Percentiles rank a stretch among this genome's conserved stretches.
Evolutionary conservation across 37 sponge, comb jelly and placozoan species (phyloP).

Genomic region (Agelas oroides): DNA sequence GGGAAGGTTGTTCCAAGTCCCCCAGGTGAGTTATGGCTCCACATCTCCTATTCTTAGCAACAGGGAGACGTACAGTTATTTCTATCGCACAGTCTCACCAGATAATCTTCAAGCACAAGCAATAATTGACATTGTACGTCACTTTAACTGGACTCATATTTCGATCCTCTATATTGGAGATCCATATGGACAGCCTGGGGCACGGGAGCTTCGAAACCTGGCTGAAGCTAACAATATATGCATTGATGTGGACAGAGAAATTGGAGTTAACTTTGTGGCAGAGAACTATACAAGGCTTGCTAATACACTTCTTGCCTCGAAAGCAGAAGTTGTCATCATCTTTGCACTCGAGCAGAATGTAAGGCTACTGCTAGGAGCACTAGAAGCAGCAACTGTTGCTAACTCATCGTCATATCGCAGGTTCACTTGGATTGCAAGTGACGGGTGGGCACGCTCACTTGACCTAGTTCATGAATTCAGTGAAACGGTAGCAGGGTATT

Average conservation of each 20-base stretch:
- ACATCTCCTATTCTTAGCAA: slow-evolving; percentile 67
- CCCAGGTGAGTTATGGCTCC: slow-evolving; percentile 78
- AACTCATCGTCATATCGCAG: background rate
- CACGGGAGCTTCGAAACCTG: slow-evolving; percentile 8
- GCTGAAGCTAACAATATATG: slow-evolving; percentile 33
- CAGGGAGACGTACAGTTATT: slow-evolving; percentile 61
- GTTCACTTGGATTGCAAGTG: slow-evolving; percentile 77
- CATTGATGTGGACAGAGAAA: slow-evolving; percentile 12
- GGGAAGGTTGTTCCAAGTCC: slow-evolving; percentile 55
- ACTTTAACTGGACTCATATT: slow-evolving; percentile 61
- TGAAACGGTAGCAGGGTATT: slow-evolving; percentile 44
- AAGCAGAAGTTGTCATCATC: slow-evolving; percentile 27
- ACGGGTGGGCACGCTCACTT: slow-evolving; percentile 66
- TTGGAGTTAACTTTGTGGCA: background rate
- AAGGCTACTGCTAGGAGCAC: background rate
- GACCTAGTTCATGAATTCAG: background rate
- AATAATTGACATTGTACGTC: slow-evolving; percentile 55
- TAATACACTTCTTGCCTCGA: background rate
- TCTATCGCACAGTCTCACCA: slow-evolving; percentile 73
- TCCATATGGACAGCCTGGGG: slow-evolving; percentile 55
- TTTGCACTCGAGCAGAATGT: slow-evolving; percentile 9
- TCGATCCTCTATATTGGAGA: slow-evolving; percentile 22
- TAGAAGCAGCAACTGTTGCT: no score
- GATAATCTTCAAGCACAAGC: slow-evolving; percentile 77
- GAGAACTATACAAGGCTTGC: slow-evolving; percentile 6